Percentiles rank a stretch among this genome's conserved stretches.
Evolutionary conservation across 2,888 invertebrate species (phyloP).

Genomic region (Cyclophora punctaria): DNA sequence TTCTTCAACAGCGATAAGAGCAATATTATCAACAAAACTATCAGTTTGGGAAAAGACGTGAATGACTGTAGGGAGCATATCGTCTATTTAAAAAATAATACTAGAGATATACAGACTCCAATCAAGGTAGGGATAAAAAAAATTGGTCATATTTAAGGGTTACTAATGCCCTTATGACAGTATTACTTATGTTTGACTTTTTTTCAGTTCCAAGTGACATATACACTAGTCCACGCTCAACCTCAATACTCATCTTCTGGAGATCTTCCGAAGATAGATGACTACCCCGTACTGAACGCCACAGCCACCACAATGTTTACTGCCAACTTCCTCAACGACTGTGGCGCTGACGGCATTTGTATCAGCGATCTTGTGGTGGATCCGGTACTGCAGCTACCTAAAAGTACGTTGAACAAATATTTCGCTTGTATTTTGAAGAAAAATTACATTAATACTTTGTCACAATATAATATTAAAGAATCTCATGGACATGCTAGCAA

Average conservation of each 20-base stretch:
- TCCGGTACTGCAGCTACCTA: slow-evolving; percentile 76
- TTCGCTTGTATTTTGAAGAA: no score
- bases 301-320: slow-evolving; percentile 87
- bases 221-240: slow-evolving; percentile 83
- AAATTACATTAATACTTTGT: no score
- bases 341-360: slow-evolving; percentile 90
- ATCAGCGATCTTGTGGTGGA: slow-evolving; percentile 84
- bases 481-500: no score
- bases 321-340: slow-evolving; percentile 93
- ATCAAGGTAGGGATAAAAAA: slow-evolving; percentile 74
- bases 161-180: background rate
- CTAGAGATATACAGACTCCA: slow-evolving; percentile 90
- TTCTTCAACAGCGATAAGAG: slow-evolving; percentile 80
- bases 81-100: slow-evolving; percentile 90
- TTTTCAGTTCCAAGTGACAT: slow-evolving; percentile 84
- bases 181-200: background rate
- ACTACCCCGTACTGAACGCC: slow-evolving; percentile 91
- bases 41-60: slow-evolving; percentile 76
- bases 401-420: slow-evolving; percentile 45
- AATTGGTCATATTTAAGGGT: background rate
- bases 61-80: slow-evolving; percentile 83
- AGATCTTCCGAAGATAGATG: slow-evolving; percentile 80
- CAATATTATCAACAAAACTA: slow-evolving; percentile 77
- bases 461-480: no score
- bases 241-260: slow-evolving; percentile 71